Percentiles rank a stretch among this genome's conserved stretches.
These are phyloP conservation scores for Hycleus phaleratus DNA, from an alignment of 1,140 invertebrate genomes.

Conservation along the genomic window DNA sequence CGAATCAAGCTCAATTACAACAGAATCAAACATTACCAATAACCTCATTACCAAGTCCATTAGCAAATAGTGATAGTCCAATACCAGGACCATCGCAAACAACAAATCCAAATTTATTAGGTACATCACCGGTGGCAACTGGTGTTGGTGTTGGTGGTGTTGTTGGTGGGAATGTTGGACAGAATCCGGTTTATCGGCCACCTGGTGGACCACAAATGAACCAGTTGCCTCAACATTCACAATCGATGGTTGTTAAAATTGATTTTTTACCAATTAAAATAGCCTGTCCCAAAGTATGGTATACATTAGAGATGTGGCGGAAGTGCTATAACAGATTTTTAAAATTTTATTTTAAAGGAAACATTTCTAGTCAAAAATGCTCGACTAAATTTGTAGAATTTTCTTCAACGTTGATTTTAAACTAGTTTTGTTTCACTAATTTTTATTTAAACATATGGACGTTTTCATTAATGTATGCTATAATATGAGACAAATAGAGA, in stretches of 20 bases:
- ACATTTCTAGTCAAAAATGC: too few species aligned
- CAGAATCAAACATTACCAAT: slow-evolving; percentile 28
- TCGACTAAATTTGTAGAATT: too few species aligned
- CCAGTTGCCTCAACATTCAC: slow-evolving; percentile 2
- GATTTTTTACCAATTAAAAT: neutral
- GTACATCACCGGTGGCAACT: slow-evolving; percentile 25
- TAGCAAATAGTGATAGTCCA: slow-evolving; percentile 52
- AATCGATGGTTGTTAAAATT: neutral
- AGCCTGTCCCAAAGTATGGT: neutral
- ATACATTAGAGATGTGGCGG: neutral
- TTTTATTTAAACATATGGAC: too few species aligned
- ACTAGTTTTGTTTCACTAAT: too few species aligned
- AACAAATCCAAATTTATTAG: slow-evolving; percentile 30
- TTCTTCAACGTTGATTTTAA: too few species aligned
- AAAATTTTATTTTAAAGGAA: neutral
- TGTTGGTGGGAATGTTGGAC: neutral
- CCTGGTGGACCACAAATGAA: slow-evolving; percentile 10
- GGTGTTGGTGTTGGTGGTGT: slow-evolving; percentile 22
- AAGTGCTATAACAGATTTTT: neutral
- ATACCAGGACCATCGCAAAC: slow-evolving; percentile 31
- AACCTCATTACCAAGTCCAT: slow-evolving; percentile 46
- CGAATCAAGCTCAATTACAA: slow-evolving; percentile 38
- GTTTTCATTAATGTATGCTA: too few species aligned
- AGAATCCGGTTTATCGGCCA: slow-evolving; percentile 30
- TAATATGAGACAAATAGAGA: too few species aligned